Evolutionary conservation across 2,888 invertebrate genomes (phyloP).

Genomic region (Mesorhabditis sp.): DNA sequence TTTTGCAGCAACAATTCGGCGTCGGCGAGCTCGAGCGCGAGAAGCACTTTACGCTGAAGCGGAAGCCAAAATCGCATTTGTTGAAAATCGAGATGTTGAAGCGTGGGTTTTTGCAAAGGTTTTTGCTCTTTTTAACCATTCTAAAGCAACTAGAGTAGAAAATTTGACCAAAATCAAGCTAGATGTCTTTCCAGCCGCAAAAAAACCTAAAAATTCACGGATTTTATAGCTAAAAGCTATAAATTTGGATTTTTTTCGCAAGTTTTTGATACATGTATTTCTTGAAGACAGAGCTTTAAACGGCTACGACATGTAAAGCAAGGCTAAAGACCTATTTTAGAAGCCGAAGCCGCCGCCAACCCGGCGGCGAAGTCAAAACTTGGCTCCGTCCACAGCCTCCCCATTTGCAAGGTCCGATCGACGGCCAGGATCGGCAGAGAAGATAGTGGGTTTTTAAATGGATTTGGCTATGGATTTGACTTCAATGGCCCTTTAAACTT

Average conservation of each 20-base stretch:
- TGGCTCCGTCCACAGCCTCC: background rate
- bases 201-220: too few relatives aligned
- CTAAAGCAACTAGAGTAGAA: too few relatives aligned
- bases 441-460: background rate
- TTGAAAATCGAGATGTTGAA: slow-evolving; percentile 22
- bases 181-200: too few relatives aligned
- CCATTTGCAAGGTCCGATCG: slow-evolving; percentile 3
- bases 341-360: slow-evolving; percentile 3
- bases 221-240: background rate
- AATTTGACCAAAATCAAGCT: too few relatives aligned
- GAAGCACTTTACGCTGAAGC: slow-evolving; percentile 26
- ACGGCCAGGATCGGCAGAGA: background rate
- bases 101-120: slow-evolving; percentile 13
- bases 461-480: background rate
- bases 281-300: too few relatives aligned
- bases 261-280: background rate
- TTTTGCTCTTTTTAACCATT: too few relatives aligned
- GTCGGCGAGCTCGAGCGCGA: slow-evolving; percentile 12
- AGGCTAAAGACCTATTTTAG: background rate
- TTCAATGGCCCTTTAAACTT: background rate
- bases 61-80: slow-evolving; percentile 21
- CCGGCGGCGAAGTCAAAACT: background rate
- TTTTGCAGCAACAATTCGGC: slow-evolving; percentile 13
- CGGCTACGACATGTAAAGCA: too few relatives aligned
- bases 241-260: background rate